Base-by-base conservation (phyloP, 1,140 invertebrate genomes). In the Drosophila varians region DNA sequence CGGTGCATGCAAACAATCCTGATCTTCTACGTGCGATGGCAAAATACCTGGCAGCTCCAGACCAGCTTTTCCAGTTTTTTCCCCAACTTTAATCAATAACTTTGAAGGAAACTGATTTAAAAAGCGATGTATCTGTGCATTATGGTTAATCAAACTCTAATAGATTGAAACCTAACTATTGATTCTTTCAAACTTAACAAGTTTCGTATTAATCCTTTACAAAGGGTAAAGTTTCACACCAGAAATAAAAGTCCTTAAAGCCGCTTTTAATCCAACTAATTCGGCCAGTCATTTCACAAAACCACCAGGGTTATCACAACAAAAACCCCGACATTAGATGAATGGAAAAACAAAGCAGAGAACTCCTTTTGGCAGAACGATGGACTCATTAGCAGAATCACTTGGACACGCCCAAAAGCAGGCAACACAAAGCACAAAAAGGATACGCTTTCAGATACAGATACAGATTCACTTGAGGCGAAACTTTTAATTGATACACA, bases 401-500 rank as follows among this genome's bases (percentile, higher is more conserved):
- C 61, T 80, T 57, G 45, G 58, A 16, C 48, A 64, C 57, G 76
- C 62, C 70, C 56, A 21, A 64, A 74, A 74, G 69, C 53, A 56
- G 62, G 48, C 69, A 51, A 56, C 58, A 74, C 31, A 12, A 11
- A 12, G 8, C n/a, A 9, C 18, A 21, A 52, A 43, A 23, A 64
- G 45, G 55, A 52, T 52, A 53, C 38, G 9, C n/a, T 46, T 19
- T 5, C 23, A 28, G 40, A 55, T 55, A 55, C 47, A 53, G 52
- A 31, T 36, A 25, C 36, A 25, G 26, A 52, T 26, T 45, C 46
- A 16, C 8, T 21, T 52, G 26, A 45, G 48, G 53, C 23, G 53
- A 61, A 76, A 80, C 66, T 80, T 80, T 76, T 80, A 80, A 80
- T 80, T 80, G 77, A 76, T 77, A 76, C 56, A 62, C 26, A 36